These are phyloP conservation scores for Peromyscus aztecus DNA, from an alignment of 2,797 vertebrate genomes.

Conservation along the genomic window DNA sequence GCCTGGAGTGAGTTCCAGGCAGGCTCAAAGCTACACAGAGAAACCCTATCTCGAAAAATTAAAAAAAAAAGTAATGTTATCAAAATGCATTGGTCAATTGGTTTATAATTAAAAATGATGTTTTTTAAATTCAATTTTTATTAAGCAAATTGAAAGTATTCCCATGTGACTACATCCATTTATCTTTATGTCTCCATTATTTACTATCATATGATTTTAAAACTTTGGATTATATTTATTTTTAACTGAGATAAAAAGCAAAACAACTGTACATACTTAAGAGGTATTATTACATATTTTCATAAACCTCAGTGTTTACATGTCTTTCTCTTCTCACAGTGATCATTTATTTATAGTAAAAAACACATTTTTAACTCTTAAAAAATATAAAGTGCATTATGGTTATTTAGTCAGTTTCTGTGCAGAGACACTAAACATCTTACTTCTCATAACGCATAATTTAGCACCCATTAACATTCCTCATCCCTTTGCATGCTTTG, in stretches of 20 bases:
- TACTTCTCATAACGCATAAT: background rate
- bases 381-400: background rate
- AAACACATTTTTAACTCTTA: background rate
- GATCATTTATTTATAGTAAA: background rate
- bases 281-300: background rate
- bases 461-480: background rate
- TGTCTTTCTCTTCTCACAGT: too few species aligned
- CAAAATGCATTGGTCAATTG: background rate
- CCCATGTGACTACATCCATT: background rate
- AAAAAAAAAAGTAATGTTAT: background rate
- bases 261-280: background rate
- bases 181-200: background rate
- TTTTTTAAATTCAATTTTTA: background rate
- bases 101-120: background rate
- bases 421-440: background rate
- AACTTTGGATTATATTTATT: background rate
- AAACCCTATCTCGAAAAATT: too few species aligned
- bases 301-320: background rate
- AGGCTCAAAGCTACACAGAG: too few species aligned
- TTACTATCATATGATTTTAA: background rate
- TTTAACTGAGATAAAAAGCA: background rate
- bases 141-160: background rate
- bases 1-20: too few species aligned
- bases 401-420: too few species aligned
- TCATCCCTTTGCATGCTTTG: rapidly evolving